A percentile compares a stretch with the other conserved stretches of the same genome.
These are phyloP conservation scores for Passer domesticus DNA, from an alignment of 2,113 vertebrate species.

Conservation along the genomic window DNA sequence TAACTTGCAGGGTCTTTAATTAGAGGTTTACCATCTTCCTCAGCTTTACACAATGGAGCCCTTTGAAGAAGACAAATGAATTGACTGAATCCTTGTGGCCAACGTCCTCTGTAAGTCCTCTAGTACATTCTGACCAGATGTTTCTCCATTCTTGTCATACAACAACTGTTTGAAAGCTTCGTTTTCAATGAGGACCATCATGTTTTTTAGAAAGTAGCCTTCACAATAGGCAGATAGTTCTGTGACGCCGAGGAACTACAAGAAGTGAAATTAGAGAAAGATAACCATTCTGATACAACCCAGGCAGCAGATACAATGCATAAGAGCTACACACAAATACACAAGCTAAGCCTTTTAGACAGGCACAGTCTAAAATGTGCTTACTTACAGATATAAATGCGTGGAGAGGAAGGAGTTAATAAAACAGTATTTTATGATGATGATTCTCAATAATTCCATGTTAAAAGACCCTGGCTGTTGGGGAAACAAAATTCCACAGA, in stretches of 20 bases:
- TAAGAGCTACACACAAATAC: background rate
- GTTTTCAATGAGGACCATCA: slow-evolving; percentile 94
- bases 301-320: background rate
- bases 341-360: background rate
- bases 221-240: slow-evolving; percentile 93
- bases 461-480: background rate
- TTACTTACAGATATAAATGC: background rate
- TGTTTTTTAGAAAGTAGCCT: slow-evolving; percentile 98
- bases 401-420: background rate
- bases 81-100: slow-evolving; percentile 92
- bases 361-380: background rate
- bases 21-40: background rate
- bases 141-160: slow-evolving; percentile 88
- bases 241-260: slow-evolving; percentile 89
- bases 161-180: slow-evolving; percentile 97
- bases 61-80: slow-evolving; percentile 97
- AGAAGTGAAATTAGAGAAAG: slow-evolving; percentile 36
- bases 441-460: background rate
- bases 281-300: background rate
- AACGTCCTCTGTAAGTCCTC: slow-evolving; percentile 94
- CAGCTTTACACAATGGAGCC: slow-evolving; percentile 90
- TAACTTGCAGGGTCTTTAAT: slow-evolving; percentile 12
- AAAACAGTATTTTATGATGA: background rate
- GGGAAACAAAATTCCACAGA: background rate
- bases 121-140: slow-evolving; percentile 84